A percentile compares a stretch with the other conserved stretches of the same genome.
These are phyloP conservation scores for Thamnophis sirtalis DNA, from an alignment of 2,113 vertebrate genomes.

Conservation along the genomic window DNA sequence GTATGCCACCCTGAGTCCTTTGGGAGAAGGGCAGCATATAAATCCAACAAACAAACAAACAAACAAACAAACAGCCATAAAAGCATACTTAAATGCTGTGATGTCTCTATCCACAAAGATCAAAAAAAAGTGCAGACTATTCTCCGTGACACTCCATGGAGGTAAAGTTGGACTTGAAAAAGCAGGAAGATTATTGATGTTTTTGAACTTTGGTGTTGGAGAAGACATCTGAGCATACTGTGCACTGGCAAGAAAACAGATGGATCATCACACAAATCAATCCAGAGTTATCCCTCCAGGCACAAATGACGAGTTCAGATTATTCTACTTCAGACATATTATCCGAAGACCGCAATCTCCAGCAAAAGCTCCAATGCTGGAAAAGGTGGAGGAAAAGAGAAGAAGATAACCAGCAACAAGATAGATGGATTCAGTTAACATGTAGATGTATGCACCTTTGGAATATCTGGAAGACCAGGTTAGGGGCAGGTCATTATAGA, in stretches of 20 bases:
- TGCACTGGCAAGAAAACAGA: neutral
- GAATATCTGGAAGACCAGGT: neutral
- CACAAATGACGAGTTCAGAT: neutral
- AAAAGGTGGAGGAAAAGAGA: neutral
- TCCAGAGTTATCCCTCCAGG: neutral
- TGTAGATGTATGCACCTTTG: neutral
- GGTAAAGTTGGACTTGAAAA: neutral
- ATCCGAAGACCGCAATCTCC: neutral
- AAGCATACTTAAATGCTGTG: neutral
- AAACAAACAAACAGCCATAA: too few species aligned
- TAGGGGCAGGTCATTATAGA: neutral
- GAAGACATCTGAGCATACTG: neutral
- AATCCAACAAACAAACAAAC: too few species aligned
- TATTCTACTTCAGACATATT: neutral
- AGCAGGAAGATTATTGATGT: neutral
- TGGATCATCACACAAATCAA: neutral
- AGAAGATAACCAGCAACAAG: neutral
- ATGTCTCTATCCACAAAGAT: neutral
- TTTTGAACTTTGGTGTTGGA: neutral
- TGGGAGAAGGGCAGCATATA: too few species aligned
- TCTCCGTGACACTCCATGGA: neutral
- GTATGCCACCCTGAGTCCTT: too few species aligned
- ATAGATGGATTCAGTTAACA: neutral
- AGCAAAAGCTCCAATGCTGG: neutral
- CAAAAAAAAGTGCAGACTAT: neutral